phyloP scores from a whole-genome alignment of 1,140 invertebrate species.

The Chlorops oryzae region DNA sequence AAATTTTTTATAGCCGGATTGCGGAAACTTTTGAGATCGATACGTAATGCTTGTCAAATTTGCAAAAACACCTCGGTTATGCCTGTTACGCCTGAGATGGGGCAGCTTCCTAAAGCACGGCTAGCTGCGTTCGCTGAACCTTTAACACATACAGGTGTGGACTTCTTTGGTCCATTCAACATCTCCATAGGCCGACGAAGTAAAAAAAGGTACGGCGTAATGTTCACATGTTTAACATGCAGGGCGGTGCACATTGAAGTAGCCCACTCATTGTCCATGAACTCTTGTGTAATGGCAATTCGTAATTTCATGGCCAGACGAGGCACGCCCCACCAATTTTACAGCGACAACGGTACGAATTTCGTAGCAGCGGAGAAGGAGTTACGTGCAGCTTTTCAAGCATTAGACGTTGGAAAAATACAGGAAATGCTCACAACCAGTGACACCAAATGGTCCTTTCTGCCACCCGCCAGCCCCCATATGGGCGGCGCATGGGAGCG shows the following conservation, averaged over 20 bases:
- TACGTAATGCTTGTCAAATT: neutral
- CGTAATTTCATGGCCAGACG: neutral
- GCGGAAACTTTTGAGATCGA: neutral
- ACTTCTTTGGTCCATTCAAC: slow-evolving; percentile 1
- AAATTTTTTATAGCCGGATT: slow-evolving; percentile 4
- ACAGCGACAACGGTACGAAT: neutral
- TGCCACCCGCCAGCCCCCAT: too few species aligned
- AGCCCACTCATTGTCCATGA: too few species aligned
- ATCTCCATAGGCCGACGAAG: slow-evolving; percentile 1
- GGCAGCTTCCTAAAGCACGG: neutral
- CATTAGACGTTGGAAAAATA: neutral
- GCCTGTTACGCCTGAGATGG: neutral
- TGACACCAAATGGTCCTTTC: too few species aligned
- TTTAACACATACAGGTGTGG: neutral
- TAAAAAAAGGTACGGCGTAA: neutral
- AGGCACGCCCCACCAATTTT: neutral
- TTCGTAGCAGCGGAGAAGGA: neutral
- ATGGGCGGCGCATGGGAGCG: too few species aligned
- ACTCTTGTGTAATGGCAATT: neutral
- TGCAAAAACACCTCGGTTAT: neutral
- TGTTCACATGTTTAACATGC: too few species aligned
- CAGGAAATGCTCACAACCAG: too few species aligned
- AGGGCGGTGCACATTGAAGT: too few species aligned
- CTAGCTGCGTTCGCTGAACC: neutral
- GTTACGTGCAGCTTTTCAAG: neutral